These are phyloP conservation scores for Ochropleura leucogaster DNA, from an alignment of 2,888 invertebrate genomes.

Conservation along the genomic window DNA sequence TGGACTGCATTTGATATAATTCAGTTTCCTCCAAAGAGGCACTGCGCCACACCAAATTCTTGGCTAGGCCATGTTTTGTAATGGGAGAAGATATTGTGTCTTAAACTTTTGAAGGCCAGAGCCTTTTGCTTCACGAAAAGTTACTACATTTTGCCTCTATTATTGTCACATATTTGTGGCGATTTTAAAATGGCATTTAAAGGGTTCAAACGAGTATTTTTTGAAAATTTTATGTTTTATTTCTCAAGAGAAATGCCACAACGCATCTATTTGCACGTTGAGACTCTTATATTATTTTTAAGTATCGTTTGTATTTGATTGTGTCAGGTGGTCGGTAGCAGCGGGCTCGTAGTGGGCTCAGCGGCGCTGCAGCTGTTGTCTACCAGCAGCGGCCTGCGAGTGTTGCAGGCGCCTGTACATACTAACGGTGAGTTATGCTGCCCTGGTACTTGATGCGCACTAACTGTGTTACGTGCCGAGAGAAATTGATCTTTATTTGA, in stretches of 20 bases:
- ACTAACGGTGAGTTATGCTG: conserved; percentile 78
- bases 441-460: conserved; percentile 56
- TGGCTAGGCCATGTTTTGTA: neutral
- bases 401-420: conserved; percentile 81
- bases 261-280: neutral
- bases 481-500: neutral
- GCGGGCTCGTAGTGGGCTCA: conserved; percentile 88
- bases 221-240: no score
- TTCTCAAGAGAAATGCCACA: neutral
- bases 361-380: conserved; percentile 86
- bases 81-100: neutral
- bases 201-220: neutral
- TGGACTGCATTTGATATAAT: no score
- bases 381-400: conserved; percentile 81
- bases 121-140: no score
- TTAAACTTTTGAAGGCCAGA: neutral
- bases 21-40: no score
- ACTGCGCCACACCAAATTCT: neutral
- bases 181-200: no score
- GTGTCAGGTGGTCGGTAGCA: conserved; percentile 84
- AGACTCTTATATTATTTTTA: neutral
- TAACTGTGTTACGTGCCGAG: conserved; percentile 11
- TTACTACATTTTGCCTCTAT: no score
- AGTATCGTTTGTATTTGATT: neutral
- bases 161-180: no score